These are phyloP conservation scores for Atlantisia rogersi DNA, from an alignment of 2,113 vertebrate species.

Conservation along the genomic window DNA sequence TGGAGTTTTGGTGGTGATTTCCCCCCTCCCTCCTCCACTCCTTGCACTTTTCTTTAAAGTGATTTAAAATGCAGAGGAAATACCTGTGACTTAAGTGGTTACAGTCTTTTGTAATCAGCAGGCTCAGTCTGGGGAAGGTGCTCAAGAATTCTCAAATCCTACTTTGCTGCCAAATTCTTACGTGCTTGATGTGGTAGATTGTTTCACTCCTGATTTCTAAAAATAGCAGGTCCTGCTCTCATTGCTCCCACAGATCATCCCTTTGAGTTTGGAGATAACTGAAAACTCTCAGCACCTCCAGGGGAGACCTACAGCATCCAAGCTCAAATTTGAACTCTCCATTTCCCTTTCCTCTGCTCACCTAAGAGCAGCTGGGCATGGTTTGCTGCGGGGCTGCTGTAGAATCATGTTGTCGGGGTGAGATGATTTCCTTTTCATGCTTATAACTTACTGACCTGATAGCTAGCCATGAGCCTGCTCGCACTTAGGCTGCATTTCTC, in stretches of 20 bases:
- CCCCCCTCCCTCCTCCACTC: not conserved
- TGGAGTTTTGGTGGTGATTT: not conserved
- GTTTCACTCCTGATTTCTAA: constrained; percentile 31
- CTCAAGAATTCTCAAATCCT: not conserved
- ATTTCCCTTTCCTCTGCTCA: not conserved
- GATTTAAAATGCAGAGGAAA: not conserved
- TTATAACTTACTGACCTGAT: not conserved
- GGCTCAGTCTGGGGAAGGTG: not conserved
- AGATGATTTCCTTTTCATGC: not conserved
- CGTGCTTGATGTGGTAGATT: not conserved
- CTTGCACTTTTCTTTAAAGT: not conserved
- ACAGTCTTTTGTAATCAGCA: not conserved
- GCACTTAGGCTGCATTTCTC: not conserved
- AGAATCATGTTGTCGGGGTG: not conserved
- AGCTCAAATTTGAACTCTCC: not conserved
- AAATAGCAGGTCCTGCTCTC: not conserved
- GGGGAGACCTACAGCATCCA: not conserved
- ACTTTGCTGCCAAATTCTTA: constrained; percentile 24
- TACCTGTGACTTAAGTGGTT: not conserved
- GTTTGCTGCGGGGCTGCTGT: not conserved
- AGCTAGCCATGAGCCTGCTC: not conserved
- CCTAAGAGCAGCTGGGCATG: rapidly evolving
- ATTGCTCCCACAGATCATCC: not conserved
- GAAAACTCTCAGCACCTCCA: not conserved
- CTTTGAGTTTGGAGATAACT: not conserved